Evolutionary conservation across 2,113 vertebrate genomes (phyloP).

Genomic region (Tachuris rubrigastra): DNA sequence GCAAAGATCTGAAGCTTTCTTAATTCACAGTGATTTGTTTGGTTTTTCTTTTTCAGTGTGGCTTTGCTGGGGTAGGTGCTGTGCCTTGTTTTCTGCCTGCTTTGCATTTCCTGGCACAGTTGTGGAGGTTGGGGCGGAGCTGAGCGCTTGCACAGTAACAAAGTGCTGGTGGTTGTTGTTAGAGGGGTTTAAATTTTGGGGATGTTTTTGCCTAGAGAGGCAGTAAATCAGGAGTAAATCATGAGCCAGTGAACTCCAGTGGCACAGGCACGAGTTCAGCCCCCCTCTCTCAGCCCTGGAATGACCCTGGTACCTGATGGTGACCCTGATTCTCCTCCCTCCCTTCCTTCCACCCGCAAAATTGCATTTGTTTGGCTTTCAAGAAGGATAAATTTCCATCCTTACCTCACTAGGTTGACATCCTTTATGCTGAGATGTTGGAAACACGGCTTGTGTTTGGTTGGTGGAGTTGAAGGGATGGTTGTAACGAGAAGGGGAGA

Average conservation of each 20-base stretch:
- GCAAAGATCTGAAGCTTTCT: not conserved
- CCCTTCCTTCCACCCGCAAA: not conserved
- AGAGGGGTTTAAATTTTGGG: not conserved
- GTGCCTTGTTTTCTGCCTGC: not conserved
- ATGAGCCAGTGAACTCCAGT: not conserved
- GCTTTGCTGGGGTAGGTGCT: not conserved
- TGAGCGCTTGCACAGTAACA: not conserved
- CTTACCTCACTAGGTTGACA: not conserved
- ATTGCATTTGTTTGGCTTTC: not conserved
- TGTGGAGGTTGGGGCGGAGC: not conserved
- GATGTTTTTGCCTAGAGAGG: not conserved
- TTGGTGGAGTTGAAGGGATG: not conserved
- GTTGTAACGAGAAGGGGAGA: not conserved
- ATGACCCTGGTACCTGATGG: not conserved
- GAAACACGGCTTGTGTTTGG: not conserved
- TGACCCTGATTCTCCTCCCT: not conserved
- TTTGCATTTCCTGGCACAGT: not conserved
- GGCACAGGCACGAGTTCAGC: not conserved
- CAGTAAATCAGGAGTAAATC: not conserved
- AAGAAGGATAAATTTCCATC: not conserved
- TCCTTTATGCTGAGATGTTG: not conserved
- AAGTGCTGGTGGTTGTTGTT: not conserved
- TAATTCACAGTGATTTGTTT: not conserved
- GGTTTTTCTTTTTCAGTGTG: not conserved
- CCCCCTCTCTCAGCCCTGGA: not conserved